These are phyloP conservation scores for Genyomyrus donnyi DNA, from an alignment of 2,113 vertebrate genomes.

Conservation along the genomic window DNA sequence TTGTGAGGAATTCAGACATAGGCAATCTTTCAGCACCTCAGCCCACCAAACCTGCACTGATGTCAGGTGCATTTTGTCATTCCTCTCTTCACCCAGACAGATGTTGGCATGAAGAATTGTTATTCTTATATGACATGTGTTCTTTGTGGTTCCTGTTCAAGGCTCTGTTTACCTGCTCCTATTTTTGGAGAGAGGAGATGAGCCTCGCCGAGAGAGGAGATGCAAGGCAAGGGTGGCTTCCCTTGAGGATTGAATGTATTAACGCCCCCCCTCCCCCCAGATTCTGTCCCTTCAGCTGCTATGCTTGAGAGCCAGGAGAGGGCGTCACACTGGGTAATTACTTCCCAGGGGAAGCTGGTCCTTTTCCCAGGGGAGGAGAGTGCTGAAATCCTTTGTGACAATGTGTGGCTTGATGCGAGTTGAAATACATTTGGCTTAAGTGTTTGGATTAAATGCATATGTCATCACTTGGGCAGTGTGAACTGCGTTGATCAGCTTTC, in stretches of 20 bases:
- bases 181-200: not conserved
- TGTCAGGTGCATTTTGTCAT: not conserved
- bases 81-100: not conserved
- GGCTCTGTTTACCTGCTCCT: not conserved
- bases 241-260: not conserved
- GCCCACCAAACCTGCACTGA: not conserved
- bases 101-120: not conserved
- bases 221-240: not conserved
- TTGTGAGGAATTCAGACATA: not conserved
- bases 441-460: not conserved
- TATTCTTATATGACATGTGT: not conserved
- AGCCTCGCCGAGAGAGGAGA: not conserved
- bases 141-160: not conserved
- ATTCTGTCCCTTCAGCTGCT: conserved; percentile 13
- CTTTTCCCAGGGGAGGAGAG: not conserved
- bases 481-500: not conserved
- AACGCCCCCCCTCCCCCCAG: not conserved
- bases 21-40: not conserved
- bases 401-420: not conserved
- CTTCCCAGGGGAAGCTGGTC: not conserved
- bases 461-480: not conserved
- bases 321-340: conserved; percentile 8
- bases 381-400: conserved; percentile 1
- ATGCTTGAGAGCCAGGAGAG: not conserved
- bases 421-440: not conserved